Base-by-base conservation (phyloP, 2,797 vertebrate genomes). In the Tangara arthus region DNA sequence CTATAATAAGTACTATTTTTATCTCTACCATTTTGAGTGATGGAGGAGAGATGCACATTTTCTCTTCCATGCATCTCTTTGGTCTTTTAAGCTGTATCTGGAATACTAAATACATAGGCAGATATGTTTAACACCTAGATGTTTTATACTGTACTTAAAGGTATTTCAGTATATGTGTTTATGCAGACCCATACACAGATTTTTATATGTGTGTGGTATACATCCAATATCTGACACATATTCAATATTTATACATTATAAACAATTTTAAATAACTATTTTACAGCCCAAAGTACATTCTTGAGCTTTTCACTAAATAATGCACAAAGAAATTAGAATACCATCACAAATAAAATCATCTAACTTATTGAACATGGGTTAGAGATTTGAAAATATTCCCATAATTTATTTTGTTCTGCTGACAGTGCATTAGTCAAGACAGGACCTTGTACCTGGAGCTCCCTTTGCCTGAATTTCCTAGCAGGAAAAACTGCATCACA, bases 1-100 rank as follows among this genome's bases (percentile, higher is more conserved):
- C 41, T 73, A 2, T 70, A 88, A 66, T 3, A 75, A 81, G 52
- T 63, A 49, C 79, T 63, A 65, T 78, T 85, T 95, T 95, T 81
- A 59, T 61, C 50, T 81, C 41, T 83, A 17, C 72, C 2, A 0
- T 84, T 94, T 81, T 32, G 35, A 92, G 27, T 59, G 75, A 82
- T 94, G 92, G 83, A 94, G 87, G 75, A 80, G 69, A 93, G 90
- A 42, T 81, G 84, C 82, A 82, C 52, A 9, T 91, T 89, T 94
- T 94, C 91, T 91, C 68, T 94, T 89, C 78, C 56, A 13, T 52
- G 92, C 64, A 91, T 96, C 89, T 91, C 85, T 75, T 91, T 85
- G 65, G 44, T 86, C 28, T 94, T 86, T 72, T 50, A 57, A 87
- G 47, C 35, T 81, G 17, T 49, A 63, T 46, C 47, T 89, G 71